phyloP scores from a whole-genome alignment of 2,113 vertebrate genomes.

The Albula glossodonta region DNA sequence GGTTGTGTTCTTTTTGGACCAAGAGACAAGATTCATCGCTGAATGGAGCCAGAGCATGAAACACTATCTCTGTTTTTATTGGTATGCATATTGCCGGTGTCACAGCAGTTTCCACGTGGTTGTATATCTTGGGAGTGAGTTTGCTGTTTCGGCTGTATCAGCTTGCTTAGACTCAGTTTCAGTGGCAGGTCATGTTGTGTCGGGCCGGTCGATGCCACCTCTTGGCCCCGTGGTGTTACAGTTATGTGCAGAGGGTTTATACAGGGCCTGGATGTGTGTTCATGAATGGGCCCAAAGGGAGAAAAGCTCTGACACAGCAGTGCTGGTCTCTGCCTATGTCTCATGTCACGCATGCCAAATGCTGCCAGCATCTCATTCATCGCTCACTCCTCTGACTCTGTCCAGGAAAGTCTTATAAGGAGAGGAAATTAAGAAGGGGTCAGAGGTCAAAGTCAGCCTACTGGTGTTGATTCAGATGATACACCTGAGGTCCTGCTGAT shows the following conservation, averaged over 20 bases:
- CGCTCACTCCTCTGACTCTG: not conserved
- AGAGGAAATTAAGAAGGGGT: not conserved
- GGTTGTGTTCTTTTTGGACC: not conserved
- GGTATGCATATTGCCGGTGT: constrained; percentile 1
- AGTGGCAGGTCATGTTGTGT: not conserved
- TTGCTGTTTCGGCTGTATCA: not conserved
- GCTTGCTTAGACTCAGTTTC: not conserved
- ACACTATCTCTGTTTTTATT: constrained; percentile 4
- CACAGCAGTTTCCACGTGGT: not conserved
- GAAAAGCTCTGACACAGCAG: not conserved
- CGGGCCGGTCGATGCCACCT: not conserved
- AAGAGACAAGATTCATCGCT: not conserved
- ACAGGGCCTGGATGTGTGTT: not conserved
- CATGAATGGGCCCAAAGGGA: not conserved
- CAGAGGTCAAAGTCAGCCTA: not conserved
- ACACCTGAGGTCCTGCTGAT: not conserved
- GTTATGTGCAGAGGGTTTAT: not conserved
- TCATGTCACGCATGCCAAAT: not conserved
- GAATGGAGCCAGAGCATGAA: not conserved
- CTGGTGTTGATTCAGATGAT: not conserved
- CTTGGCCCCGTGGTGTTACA: not conserved
- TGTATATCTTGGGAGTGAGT: not conserved
- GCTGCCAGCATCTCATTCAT: not conserved
- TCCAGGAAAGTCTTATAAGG: not conserved
- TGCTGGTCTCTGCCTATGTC: not conserved